Percentiles rank a stretch among this genome's conserved stretches.
These are phyloP conservation scores for Diploptera punctata DNA, from an alignment of 2,888 invertebrate genomes.

Conservation along the genomic window DNA sequence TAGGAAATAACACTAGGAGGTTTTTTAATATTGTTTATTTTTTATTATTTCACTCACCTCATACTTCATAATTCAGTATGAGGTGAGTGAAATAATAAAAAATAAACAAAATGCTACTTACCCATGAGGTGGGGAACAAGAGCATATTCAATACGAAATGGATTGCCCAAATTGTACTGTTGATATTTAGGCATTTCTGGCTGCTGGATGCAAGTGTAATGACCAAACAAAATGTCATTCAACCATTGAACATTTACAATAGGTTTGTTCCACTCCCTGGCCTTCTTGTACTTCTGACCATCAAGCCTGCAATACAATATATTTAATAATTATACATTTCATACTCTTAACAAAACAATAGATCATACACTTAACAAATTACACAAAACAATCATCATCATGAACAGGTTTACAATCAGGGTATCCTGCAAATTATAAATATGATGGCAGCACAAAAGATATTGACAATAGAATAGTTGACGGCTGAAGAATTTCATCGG, in stretches of 20 bases:
- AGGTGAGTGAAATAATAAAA: too few species aligned
- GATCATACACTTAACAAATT: too few species aligned
- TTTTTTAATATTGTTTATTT: too few species aligned
- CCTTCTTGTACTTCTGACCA: conserved; percentile 87
- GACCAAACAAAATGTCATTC: conserved; percentile 89
- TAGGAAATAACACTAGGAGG: too few species aligned
- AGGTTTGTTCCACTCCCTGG: conserved; percentile 90
- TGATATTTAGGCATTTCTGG: conserved; percentile 86
- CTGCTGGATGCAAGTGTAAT: conserved; percentile 63
- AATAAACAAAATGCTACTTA: conserved; percentile 62
- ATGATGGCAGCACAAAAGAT: too few species aligned
- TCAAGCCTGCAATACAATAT: conserved; percentile 67
- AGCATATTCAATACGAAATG: conserved; percentile 86
- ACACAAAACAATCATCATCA: too few species aligned
- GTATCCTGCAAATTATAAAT: too few species aligned
- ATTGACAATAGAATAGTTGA: too few species aligned
- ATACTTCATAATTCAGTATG: too few species aligned
- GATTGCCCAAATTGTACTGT: conserved; percentile 79
- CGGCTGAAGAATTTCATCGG: too few species aligned
- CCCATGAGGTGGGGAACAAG: conserved; percentile 90
- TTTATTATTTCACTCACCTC: too few species aligned
- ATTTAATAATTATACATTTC: background rate
- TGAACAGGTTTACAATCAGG: too few species aligned
- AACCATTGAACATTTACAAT: conserved; percentile 95
- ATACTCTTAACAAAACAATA: conserved; percentile 15